A percentile compares a stretch with the other conserved stretches of the same genome.
These are phyloP conservation scores for Philereme transversata DNA, from an alignment of 2,888 invertebrate species.

Conservation along the genomic window DNA sequence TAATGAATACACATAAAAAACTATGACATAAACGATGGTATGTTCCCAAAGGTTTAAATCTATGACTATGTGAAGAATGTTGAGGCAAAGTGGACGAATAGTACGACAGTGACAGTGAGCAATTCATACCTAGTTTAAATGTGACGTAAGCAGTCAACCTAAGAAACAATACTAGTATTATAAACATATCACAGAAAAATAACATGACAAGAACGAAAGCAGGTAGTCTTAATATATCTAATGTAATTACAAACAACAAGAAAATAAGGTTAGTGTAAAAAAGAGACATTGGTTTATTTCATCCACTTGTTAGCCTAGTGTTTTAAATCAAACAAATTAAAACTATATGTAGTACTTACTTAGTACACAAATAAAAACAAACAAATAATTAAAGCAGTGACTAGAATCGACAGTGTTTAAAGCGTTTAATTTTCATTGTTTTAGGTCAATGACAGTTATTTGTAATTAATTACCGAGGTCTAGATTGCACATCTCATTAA, in stretches of 20 bases:
- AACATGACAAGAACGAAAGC: neutral
- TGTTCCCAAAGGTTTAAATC: neutral
- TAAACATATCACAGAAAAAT: conserved; percentile 28
- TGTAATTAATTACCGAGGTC: conserved; percentile 64
- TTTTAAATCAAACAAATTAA: conserved; percentile 17
- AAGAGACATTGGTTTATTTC: too few relatives aligned
- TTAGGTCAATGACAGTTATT: conserved; percentile 57
- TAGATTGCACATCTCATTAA: conserved; percentile 77
- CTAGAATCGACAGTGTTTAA: conserved; percentile 59
- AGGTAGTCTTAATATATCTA: neutral
- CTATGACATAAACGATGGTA: neutral
- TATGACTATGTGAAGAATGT: conserved; percentile 11
- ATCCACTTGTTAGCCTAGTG: too few relatives aligned
- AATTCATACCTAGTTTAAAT: conserved; percentile 17
- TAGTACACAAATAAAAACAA: neutral
- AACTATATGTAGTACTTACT: conserved; percentile 3
- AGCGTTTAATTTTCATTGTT: conserved; percentile 48
- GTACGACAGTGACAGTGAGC: conserved; percentile 14
- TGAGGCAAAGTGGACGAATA: conserved; percentile 11
- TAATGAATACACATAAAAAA: neutral
- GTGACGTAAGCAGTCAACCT: conserved; percentile 39
- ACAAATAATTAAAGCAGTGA: conserved; percentile 53
- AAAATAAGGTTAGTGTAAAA: too few relatives aligned
- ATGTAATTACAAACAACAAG: too few relatives aligned
- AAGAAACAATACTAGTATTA: conserved; percentile 6